Evolutionary conservation across 2,797 vertebrate species (phyloP), one percentile per base, ranked within the genome.

Genomic region (Ciconia nigra): DNA sequence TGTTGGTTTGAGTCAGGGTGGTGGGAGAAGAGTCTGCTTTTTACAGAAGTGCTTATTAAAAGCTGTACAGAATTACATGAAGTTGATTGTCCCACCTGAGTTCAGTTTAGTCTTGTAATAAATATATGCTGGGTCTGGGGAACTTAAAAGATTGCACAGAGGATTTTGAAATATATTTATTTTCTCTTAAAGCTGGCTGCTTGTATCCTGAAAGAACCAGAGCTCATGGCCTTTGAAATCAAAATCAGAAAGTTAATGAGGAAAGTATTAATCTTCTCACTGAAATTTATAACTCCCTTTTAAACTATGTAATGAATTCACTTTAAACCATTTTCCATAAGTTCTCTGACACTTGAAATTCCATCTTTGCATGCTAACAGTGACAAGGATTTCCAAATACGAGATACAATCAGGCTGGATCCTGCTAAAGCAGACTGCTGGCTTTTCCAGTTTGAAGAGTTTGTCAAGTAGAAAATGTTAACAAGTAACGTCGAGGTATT

Each of bases 271-370:
- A 96, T 94, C 76, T 87, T 95, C 70, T 93, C 70, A 65, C 26
- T 93, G 71, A 93, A 92, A 90, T 94, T 16, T 89, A 31, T 20
- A 72, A 62, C 33, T 90, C 35, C 8, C 31, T 95, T 93, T 96
- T 86, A 35, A 63, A 87, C 17, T 83, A 93, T 83, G n/a, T 70
- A 89, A 93, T 92, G 47, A 72, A 95, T 91, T 89, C 9, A 28
- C 25, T 87, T 97, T 70, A 69, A 96, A 67, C 95, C 8, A 92
- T 95, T 96, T 97, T 89, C 42, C 17, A 16, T 74, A 76, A 84
- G 37, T 90, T 77, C 58, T 71, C 62, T 73, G 87, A 77, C 57
- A 82, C 46, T 67, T 78, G 19, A 95, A 88, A 62, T 90, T 94
- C 62, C 58, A 19, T 41, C 55, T 87, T 94, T 93, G 16, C 28